Percentiles rank a stretch among this genome's conserved stretches.
phyloP scores from a whole-genome alignment of 2,797 vertebrate species.

The Percopsis omiscomaycus region DNA sequence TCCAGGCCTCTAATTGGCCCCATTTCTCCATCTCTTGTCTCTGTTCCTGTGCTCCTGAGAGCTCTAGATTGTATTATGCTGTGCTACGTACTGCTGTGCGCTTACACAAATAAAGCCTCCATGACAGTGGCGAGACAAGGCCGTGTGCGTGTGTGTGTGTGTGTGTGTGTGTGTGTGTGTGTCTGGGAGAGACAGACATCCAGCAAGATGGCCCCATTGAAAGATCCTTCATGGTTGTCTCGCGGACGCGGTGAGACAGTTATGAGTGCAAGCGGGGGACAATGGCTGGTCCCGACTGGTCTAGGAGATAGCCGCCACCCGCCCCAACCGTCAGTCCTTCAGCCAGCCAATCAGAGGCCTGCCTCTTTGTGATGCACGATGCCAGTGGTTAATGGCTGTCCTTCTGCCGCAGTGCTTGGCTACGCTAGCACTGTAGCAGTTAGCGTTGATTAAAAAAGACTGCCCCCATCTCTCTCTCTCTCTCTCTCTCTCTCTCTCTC shows the following conservation, averaged over 20 bases:
- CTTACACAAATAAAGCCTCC: constrained; percentile 51
- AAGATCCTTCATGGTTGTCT: constrained; percentile 48
- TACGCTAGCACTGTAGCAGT: constrained; percentile 52
- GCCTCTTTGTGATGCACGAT: constrained; percentile 55
- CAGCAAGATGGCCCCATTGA: constrained; percentile 39
- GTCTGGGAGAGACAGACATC: constrained; percentile 24
- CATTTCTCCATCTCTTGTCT: constrained; percentile 65
- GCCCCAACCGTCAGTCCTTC: constrained; percentile 9
- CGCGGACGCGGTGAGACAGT: constrained; percentile 40
- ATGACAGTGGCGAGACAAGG: constrained; percentile 47
- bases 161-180: neutral
- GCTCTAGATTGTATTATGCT: constrained; percentile 44
- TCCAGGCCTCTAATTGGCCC: constrained; percentile 72
- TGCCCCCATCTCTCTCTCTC: constrained; percentile 20
- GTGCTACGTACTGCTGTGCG: constrained; percentile 45
- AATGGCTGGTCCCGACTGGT: constrained; percentile 55
- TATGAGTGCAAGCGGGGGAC: constrained; percentile 39
- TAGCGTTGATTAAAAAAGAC: constrained; percentile 66
- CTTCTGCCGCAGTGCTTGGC: constrained; percentile 67
- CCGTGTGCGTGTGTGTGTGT: constrained; percentile 3
- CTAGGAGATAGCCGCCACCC: constrained; percentile 47
- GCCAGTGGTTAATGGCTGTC: constrained; percentile 58
- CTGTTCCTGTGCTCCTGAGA: constrained; percentile 59
- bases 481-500: constrained; percentile 7
- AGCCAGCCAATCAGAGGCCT: constrained; percentile 56